phyloP scores from a whole-genome alignment of 2,797 vertebrate genomes.

The Crax fasciolata region DNA sequence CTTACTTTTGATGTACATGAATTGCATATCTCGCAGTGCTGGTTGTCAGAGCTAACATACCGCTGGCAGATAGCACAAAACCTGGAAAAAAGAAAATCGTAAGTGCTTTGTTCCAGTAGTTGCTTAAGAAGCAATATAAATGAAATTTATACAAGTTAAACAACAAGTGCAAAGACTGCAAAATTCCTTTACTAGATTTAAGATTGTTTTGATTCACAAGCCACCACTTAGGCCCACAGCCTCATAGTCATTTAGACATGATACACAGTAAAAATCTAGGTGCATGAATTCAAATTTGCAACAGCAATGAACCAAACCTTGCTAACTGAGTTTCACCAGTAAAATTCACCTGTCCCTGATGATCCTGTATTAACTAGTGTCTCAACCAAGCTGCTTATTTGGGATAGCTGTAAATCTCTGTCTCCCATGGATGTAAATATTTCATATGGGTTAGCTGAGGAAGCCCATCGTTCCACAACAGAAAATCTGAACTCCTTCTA shows the following conservation, averaged over 20 bases:
- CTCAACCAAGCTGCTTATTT: neutral
- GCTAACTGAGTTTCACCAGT: neutral
- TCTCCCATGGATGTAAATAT: fast-evolving
- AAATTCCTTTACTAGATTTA: constrained; percentile 13
- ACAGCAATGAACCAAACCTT: neutral
- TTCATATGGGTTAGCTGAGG: neutral
- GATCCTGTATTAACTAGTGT: neutral
- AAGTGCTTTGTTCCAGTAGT: neutral
- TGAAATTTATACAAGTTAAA: neutral
- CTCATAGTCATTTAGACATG: neutral
- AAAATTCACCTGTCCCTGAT: neutral
- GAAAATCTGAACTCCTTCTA: neutral
- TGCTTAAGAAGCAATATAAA: neutral
- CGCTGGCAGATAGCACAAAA: constrained; percentile 90
- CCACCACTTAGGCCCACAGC: neutral
- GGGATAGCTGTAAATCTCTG: neutral
- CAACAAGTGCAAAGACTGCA: neutral
- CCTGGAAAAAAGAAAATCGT: constrained; percentile 72
- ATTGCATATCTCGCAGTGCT: constrained; percentile 90
- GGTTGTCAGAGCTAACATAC: constrained; percentile 89
- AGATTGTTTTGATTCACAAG: neutral
- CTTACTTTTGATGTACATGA: constrained; percentile 94
- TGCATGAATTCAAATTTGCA: neutral
- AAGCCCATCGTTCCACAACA: neutral
- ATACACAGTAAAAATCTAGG: neutral